A percentile compares a stretch with the other conserved stretches of the same genome.
phyloP scores from a whole-genome alignment of 2,888 invertebrate genomes.

The Nephrocerus scutellatus region DNA sequence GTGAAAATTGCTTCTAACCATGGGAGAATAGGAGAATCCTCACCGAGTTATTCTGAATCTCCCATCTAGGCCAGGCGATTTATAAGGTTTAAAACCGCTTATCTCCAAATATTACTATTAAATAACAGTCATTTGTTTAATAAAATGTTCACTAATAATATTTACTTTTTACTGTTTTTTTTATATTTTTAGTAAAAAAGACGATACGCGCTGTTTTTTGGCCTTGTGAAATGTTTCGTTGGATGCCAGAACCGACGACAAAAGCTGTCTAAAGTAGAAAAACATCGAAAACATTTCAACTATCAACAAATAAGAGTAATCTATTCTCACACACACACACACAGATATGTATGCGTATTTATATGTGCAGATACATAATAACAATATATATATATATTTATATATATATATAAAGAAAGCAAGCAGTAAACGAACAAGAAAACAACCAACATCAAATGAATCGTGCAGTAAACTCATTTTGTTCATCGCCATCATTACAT shows the following conservation, averaged over 20 bases:
- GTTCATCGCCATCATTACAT: constrained; percentile 19
- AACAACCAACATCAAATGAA: constrained; percentile 21
- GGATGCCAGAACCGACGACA: constrained; percentile 49
- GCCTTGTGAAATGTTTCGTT: constrained; percentile 48
- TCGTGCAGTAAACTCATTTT: constrained; percentile 21
- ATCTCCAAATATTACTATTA: too few species aligned
- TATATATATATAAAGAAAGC: constrained; percentile 19
- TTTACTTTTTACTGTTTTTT: constrained; percentile 2
- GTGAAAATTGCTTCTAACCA: too few species aligned
- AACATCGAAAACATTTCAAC: constrained; percentile 28
- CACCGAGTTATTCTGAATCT: too few species aligned
- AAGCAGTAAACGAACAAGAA: constrained; percentile 23
- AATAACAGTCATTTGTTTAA: too few species aligned
- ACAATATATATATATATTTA: constrained; percentile 13
- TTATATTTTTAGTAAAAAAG: constrained; percentile 43
- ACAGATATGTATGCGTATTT: too few species aligned
- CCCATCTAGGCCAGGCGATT: too few species aligned
- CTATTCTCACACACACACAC: too few species aligned
- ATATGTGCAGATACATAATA: too few species aligned
- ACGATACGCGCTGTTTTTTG: constrained; percentile 47
- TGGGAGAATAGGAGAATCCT: too few species aligned
- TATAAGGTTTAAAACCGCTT: too few species aligned
- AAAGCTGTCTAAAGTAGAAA: constrained; percentile 42
- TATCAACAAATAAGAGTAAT: too few species aligned
- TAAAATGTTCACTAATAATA: too few species aligned